Conservation (phyloP, 2,797 vertebrate species). For the Parambassis ranga region DNA sequence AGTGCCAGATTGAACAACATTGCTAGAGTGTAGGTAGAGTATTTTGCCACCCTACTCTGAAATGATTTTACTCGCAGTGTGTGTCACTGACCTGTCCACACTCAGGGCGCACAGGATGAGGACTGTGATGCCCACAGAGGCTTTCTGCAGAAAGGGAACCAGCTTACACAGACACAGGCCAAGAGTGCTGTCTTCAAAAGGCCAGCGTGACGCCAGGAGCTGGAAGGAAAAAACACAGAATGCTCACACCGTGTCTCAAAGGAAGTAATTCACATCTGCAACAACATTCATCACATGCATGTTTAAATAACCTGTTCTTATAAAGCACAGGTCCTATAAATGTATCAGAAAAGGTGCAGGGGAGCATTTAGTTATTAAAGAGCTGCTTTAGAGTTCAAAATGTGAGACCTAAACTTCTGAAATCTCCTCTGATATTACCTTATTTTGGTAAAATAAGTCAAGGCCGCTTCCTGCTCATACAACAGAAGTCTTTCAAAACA, state of each 20-base stretch:
- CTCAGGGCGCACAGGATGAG: slow-evolving; percentile 97
- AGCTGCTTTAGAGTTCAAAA: neutral
- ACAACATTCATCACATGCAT: neutral
- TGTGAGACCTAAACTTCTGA: neutral
- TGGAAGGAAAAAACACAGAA: slow-evolving; percentile 57
- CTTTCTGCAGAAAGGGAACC: slow-evolving; percentile 96
- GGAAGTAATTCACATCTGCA: neutral
- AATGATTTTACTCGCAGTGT: neutral
- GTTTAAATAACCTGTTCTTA: neutral
- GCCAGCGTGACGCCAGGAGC: slow-evolving; percentile 87
- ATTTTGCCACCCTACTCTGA: too few species aligned
- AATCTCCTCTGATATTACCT: neutral
- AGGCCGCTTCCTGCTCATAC: neutral
- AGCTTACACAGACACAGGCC: slow-evolving; percentile 91
- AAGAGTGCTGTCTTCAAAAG: slow-evolving; percentile 80
- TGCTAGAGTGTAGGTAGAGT: too few species aligned
- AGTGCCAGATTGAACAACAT: too few species aligned
- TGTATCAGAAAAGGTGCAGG: neutral
- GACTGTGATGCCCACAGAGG: slow-evolving; percentile 96
- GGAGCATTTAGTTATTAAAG: neutral
- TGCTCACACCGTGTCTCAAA: neutral
- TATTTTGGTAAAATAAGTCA: slow-evolving; percentile 15
- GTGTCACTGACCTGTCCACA: slow-evolving; percentile 90
- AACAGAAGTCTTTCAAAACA: slow-evolving; percentile 15
- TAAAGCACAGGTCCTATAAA: too few species aligned